Conservation (phyloP, 2,797 vertebrate genomes). For the Hydrophis major region DNA sequence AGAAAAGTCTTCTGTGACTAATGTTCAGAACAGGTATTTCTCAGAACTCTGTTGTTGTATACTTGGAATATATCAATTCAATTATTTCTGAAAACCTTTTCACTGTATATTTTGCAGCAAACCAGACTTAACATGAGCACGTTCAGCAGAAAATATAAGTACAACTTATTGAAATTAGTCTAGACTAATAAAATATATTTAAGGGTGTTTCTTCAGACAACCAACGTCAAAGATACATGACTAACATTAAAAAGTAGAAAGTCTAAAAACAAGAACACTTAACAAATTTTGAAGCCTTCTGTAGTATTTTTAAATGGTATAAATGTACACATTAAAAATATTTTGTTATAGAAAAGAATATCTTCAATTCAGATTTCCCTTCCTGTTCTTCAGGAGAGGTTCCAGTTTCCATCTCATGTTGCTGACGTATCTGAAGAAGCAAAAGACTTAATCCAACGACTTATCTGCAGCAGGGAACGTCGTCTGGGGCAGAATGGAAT, state of each 20-base stretch:
- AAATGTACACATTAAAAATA: neutral
- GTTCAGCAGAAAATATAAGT: no score
- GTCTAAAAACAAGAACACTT: neutral
- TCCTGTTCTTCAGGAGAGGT: slow-evolving; percentile 81
- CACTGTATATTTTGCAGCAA: neutral
- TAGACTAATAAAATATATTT: neutral
- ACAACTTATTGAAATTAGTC: neutral
- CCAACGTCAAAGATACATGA: neutral
- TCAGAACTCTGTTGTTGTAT: neutral
- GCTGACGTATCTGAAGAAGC: slow-evolving; percentile 90
- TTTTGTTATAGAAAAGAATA: neutral
- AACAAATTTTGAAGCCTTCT: neutral
- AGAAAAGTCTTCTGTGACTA: neutral
- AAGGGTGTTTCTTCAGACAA: neutral
- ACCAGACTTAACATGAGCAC: neutral
- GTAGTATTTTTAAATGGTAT: neutral
- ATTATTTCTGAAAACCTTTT: neutral
- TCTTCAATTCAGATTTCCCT: neutral
- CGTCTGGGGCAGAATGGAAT: slow-evolving; percentile 90
- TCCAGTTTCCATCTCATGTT: slow-evolving; percentile 92
- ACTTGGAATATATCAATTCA: neutral
- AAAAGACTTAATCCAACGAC: slow-evolving; percentile 91
- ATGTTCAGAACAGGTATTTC: neutral
- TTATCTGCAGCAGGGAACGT: slow-evolving; percentile 89
- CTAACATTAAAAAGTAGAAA: neutral